A percentile compares a stretch with the other conserved stretches of the same genome.
Conservation (phyloP, 2,888 invertebrate genomes). For the Lydus trimaculatus region DNA sequence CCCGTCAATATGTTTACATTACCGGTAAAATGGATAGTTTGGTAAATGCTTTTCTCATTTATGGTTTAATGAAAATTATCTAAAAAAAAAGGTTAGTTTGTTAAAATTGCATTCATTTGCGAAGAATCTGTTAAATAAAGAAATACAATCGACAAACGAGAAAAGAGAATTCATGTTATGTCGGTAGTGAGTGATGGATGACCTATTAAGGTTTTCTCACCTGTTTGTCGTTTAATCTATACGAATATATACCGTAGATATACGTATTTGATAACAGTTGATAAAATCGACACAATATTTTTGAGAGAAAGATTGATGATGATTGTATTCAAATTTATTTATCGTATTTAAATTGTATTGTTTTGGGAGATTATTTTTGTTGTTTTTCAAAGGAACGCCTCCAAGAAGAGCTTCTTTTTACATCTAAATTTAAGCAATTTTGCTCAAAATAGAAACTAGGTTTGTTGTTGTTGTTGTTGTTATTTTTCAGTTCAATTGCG, state of each 20-base stretch:
- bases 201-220: constrained; percentile 24
- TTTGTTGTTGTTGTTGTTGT: not conserved
- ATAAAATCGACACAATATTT: constrained; percentile 29
- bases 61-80: constrained; percentile 53
- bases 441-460: not conserved
- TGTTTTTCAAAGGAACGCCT: not conserved
- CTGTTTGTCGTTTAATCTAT: constrained; percentile 24
- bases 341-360: constrained; percentile 22
- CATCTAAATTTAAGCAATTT: not conserved
- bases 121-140: constrained; percentile 10
- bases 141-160: not conserved
- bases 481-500: not conserved
- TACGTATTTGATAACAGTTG: constrained; percentile 24
- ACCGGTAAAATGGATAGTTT: constrained; percentile 51
- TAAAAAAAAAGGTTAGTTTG: constrained; percentile 36
- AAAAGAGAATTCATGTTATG: constrained; percentile 21
- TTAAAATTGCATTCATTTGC: constrained; percentile 17
- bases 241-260: constrained; percentile 22
- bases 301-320: constrained; percentile 27
- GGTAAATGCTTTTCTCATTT: constrained; percentile 52
- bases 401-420: not conserved
- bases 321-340: constrained; percentile 31
- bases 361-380: constrained; percentile 11
- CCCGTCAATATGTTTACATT: constrained; percentile 56
- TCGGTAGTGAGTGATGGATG: constrained; percentile 28